Conservation (phyloP, 2,888 invertebrate genomes). For the Pediacus dermestoides region DNA sequence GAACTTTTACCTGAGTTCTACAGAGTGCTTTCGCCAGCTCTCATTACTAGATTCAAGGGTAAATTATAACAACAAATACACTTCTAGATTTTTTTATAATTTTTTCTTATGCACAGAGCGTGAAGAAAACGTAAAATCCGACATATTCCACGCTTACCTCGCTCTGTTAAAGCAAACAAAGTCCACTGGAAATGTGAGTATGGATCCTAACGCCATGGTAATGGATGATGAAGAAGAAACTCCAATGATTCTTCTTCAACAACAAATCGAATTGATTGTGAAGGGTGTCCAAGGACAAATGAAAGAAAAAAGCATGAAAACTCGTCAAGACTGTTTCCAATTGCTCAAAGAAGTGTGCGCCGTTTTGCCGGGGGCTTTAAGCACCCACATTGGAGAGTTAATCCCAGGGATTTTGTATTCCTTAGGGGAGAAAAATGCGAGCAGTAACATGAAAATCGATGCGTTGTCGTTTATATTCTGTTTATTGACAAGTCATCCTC, state of each 20-base stretch:
- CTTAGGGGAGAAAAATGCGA: constrained; percentile 86
- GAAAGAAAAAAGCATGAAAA: constrained; percentile 80
- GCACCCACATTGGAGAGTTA: constrained; percentile 67
- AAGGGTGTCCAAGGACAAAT: constrained; percentile 85
- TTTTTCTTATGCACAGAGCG: constrained; percentile 62
- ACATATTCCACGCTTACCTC: constrained; percentile 95
- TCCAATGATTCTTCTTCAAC: constrained; percentile 58
- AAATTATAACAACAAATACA: constrained; percentile 16
- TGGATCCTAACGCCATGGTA: constrained; percentile 65
- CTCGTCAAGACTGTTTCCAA: constrained; percentile 88
- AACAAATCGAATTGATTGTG: constrained; percentile 73
- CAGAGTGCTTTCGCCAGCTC: constrained; percentile 80
- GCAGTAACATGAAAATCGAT: constrained; percentile 97
- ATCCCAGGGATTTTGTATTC: constrained; percentile 89
- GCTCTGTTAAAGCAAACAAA: constrained; percentile 88
- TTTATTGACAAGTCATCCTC: constrained; percentile 74
- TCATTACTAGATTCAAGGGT: constrained; percentile 92
- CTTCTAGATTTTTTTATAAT: constrained; percentile 2
- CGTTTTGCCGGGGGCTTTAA: constrained; percentile 85
- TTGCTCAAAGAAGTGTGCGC: constrained; percentile 85
- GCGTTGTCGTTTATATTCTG: constrained; percentile 89
- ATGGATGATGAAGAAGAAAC: constrained; percentile 60
- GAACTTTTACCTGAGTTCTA: constrained; percentile 90
- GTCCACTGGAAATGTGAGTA: constrained; percentile 61
- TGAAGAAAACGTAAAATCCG: constrained; percentile 98